Evolutionary conservation across 1,140 invertebrate genomes (phyloP), one percentile per base, ranked within the genome.

Genomic region (Steinernema feltiae): DNA sequence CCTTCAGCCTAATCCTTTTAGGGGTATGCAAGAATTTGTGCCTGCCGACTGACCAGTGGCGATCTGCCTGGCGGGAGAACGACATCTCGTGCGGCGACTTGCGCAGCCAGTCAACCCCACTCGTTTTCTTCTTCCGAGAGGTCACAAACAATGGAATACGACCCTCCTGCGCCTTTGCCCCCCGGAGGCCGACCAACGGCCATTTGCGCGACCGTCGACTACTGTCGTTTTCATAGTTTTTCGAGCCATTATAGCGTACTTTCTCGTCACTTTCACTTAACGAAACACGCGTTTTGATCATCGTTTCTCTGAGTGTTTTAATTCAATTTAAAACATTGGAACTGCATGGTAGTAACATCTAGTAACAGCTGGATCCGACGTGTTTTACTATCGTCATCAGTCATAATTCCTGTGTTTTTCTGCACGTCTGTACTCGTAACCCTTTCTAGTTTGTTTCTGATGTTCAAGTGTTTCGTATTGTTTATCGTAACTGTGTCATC

Each of bases 81-180:
- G 53, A 63, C 53, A 63, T 12, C 12, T 63, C 53, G 53, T 21
- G 24, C 53, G 53, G 7, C 53, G 53, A 63, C 15, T 63, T 63
- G 53, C 53, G 53, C 53, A 7, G 53, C 53, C 24, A 27, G 53
- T 63, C 53, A 63, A 63, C 53, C 53, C 53, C 53, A 63, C 53
- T 63, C 53, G 24, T 63, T 63, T 63, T 63, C 53, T 63, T 63
- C 53, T 63, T 63, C 53, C 53, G 53, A 63, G 53, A 63, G 53
- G 53, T 63, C 53, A 63, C 53, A 63, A 21, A 63, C 53, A 63
- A 63, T 63, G 24, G 53, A 63, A 63, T 63, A 63, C 53, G 53
- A 63, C 53, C 53, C 53, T 63, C 53, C 53, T 63, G 15, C 53
- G 53, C 24, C 53, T 41, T 41, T 27, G 53, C 53, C 15, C 41